Conservation (phyloP, 2,797 vertebrate species). For the Brachymystax lenok region DNA sequence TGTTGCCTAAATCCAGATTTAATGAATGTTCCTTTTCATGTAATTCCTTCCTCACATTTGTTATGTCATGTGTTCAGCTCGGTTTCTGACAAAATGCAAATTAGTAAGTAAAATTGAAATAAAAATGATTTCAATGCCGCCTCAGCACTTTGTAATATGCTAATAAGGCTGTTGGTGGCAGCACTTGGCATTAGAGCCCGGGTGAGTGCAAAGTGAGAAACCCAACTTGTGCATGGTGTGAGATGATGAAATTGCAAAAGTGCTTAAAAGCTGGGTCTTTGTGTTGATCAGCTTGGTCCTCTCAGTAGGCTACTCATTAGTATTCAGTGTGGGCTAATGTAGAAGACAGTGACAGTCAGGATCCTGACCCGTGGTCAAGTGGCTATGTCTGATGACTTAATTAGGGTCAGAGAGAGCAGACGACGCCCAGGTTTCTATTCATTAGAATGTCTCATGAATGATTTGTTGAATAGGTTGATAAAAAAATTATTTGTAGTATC, state of each 20-base stretch:
- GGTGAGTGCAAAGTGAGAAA: not conserved
- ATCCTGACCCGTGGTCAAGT: conserved; percentile 71
- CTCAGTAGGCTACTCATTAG: conserved; percentile 17
- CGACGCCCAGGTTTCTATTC: conserved; percentile 48
- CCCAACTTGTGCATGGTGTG: not conserved
- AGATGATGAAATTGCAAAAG: not conserved
- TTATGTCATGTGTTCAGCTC: conserved; percentile 31
- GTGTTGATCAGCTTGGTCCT: conserved; percentile 8
- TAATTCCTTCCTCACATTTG: not conserved
- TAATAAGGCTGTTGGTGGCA: conserved; percentile 32
- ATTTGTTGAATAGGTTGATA: conserved; percentile 29
- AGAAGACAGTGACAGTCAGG: conserved; percentile 42
- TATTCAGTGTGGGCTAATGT: conserved; percentile 45
- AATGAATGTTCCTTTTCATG: not conserved
- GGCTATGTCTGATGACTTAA: conserved; percentile 77
- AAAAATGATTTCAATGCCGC: conserved; percentile 20
- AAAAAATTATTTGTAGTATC: conserved; percentile 16
- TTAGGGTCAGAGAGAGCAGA: conserved; percentile 69
- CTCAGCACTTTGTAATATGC: conserved; percentile 27
- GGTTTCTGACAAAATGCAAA: conserved; percentile 53
- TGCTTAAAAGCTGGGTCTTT: not conserved
- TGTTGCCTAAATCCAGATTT: no score
- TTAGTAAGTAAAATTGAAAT: conserved; percentile 48
- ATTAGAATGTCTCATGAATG: conserved; percentile 60
- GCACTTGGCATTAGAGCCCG: not conserved